Evolutionary conservation across 1,140 invertebrate species (phyloP), one percentile per base, ranked within the genome.

Genomic region (Platorchestia sp.): DNA sequence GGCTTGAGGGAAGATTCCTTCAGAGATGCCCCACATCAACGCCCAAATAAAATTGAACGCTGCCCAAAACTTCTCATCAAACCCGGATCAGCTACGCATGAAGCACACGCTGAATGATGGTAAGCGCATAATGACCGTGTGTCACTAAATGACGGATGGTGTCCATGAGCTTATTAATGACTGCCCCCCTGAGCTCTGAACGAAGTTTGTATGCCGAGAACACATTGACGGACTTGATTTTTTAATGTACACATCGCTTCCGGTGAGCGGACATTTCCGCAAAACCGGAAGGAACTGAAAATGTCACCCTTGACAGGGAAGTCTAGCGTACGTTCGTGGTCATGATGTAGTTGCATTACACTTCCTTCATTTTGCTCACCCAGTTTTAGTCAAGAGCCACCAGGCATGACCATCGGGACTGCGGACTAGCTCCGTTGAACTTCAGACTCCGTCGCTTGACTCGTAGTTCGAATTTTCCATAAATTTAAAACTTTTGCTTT

Each of bases 21-120:
- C 91, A n/a, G 19, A 93, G 91, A 93, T 93, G 91, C 91, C 47
- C 91, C 91, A 93, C 91, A 93, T 93, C 43, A 93, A 44, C 45
- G 91, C 45, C 40, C 45, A 44, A 44, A 93, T 93, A 93, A 93
- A 45, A 44, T 89, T 44, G n/a, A 89, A 43, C 87, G n/a, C 87
- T 89, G 87, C 22, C 87, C n/a, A 89, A 44, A 89, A 41, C 0
- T 89, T 42, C 43, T 27, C 87, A 42, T 89, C 87, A 89, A 42
- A 44, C 59, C 59, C 27, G 59, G 59, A 75, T 75, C 10, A 75
- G 59, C 27, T 10, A 10, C 59, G 59, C 27, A 75, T 75, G 59
- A 75, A 75, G 59, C 59, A 75, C 59, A 36, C 10, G 10, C 1
- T 75, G 59, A 75, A 10, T 75, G 59, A 75, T 75, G 59, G 59